A percentile compares a stretch with the other conserved stretches of the same genome.
Conservation (phyloP, 2,113 vertebrate species). For the Dasyurus viverrinus region DNA sequence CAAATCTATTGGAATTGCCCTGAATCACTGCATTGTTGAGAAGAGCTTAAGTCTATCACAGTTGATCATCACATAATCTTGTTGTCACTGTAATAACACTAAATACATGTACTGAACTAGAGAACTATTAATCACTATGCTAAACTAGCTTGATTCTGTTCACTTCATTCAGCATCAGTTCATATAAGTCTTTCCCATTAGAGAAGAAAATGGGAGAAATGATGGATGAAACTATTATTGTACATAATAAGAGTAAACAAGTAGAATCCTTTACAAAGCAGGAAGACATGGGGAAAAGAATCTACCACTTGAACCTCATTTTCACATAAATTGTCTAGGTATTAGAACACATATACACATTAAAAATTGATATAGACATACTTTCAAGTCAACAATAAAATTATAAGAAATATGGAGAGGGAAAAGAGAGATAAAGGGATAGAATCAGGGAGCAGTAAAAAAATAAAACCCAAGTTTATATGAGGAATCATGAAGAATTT, state of each 20-base stretch:
- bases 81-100: no score
- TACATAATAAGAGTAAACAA: background rate
- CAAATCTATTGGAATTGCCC: no score
- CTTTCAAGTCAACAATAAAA: background rate
- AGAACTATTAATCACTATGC: no score
- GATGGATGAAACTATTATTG: background rate
- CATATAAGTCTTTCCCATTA: background rate
- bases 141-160: no score
- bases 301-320: background rate
- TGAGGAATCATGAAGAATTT: background rate
- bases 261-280: background rate
- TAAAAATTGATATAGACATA: background rate
- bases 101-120: no score
- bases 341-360: background rate
- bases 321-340: background rate
- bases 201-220: background rate
- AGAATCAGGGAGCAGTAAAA: background rate
- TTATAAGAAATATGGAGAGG: background rate
- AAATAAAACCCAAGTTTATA: background rate
- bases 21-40: no score
- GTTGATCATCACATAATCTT: no score
- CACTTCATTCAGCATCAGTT: no score
- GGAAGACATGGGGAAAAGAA: background rate
- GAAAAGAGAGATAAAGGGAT: background rate
- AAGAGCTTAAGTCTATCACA: no score